Evolutionary conservation across 2,888 invertebrate genomes (phyloP).

Genomic region (Sturmia bella): DNA sequence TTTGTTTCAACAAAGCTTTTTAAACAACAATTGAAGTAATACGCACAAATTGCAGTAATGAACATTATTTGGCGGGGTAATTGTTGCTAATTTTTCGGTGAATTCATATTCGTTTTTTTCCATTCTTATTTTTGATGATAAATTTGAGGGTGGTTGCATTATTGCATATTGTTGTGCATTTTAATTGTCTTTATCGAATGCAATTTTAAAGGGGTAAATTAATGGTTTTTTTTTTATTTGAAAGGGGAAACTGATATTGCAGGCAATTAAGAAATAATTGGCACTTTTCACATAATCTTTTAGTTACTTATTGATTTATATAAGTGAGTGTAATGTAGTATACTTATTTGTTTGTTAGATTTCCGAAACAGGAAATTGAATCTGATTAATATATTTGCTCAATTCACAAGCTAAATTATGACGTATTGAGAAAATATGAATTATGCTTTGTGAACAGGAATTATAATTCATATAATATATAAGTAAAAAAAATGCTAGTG

Average conservation of each 20-base stretch:
- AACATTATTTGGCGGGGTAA: slow-evolving; percentile 10
- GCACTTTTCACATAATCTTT: neutral
- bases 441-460: too few relatives aligned
- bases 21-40: slow-evolving; percentile 32
- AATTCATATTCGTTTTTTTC: slow-evolving; percentile 4
- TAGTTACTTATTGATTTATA: neutral
- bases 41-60: slow-evolving; percentile 27
- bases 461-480: too few relatives aligned
- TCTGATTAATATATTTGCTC: too few relatives aligned
- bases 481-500: too few relatives aligned
- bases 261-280: slow-evolving; percentile 16
- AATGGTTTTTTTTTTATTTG: neutral
- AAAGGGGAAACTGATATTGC: neutral
- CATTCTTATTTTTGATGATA: neutral
- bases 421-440: too few relatives aligned
- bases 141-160: neutral
- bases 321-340: too few relatives aligned
- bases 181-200: slow-evolving; percentile 4
- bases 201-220: neutral
- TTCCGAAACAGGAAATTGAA: too few relatives aligned
- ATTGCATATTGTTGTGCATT: neutral
- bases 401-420: too few relatives aligned
- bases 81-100: slow-evolving; percentile 6
- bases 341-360: too few relatives aligned
- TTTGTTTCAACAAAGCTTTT: slow-evolving; percentile 11